These are phyloP conservation scores for Bombyx mandarina DNA, from an alignment of 1,140 invertebrate genomes.

Conservation along the genomic window DNA sequence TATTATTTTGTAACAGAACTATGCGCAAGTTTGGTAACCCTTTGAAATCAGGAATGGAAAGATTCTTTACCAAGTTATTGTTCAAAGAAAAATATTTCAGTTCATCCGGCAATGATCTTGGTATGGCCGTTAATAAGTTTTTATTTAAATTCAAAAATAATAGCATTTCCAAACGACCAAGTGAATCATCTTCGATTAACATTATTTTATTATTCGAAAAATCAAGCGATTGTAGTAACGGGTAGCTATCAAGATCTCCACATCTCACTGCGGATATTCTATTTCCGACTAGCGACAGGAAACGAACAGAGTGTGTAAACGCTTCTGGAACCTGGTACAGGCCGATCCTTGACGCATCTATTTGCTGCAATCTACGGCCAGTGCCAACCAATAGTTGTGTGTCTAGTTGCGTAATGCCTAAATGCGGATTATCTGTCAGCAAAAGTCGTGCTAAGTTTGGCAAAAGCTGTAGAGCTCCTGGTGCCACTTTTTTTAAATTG, in stretches of 20 bases:
- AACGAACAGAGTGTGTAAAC: conserved; percentile 86
- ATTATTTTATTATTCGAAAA: conserved; percentile 84
- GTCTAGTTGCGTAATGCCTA: conserved; percentile 72
- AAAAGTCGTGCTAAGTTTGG: conserved; percentile 83
- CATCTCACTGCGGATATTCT: conserved; percentile 79
- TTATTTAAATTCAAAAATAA: conserved; percentile 84
- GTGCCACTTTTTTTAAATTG: conserved; percentile 77
- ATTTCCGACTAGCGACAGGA: conserved; percentile 84
- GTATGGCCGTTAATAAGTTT: conserved; percentile 79
- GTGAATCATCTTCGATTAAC: conserved; percentile 87
- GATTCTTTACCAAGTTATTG: conserved; percentile 74
- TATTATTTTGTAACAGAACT: conserved; percentile 78
- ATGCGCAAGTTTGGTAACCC: conserved; percentile 79
- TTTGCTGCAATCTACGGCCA: conserved; percentile 80
- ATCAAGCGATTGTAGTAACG: conserved; percentile 84
- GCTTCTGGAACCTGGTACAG: conserved; percentile 85
- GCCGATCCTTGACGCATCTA: conserved; percentile 86
- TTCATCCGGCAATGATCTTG: conserved; percentile 69
- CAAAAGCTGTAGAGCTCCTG: conserved; percentile 81
- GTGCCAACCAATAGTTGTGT: conserved; percentile 77
- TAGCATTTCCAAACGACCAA: conserved; percentile 86
- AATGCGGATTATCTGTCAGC: conserved; percentile 79
- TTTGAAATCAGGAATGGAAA: conserved; percentile 78
- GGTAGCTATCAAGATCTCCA: conserved; percentile 92
- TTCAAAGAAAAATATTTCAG: conserved; percentile 65